Conservation (phyloP, 2,888 invertebrate species). For the Tridacna gigas region DNA sequence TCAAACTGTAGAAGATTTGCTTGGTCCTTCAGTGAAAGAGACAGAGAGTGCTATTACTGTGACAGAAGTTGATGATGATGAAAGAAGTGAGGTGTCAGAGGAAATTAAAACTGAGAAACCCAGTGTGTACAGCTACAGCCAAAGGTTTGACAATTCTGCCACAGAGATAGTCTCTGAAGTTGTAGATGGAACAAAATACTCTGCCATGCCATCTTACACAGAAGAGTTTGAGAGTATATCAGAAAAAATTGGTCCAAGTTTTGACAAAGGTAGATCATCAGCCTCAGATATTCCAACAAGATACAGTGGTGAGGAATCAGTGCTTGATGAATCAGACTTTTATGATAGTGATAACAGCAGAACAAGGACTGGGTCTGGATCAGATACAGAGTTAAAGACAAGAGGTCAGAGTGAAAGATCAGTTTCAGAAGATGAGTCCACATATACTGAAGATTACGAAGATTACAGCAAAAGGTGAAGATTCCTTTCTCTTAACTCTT, state of each 20-base stretch:
- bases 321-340: slow-evolving; percentile 71
- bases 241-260: slow-evolving; percentile 69
- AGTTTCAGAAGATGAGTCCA: slow-evolving; percentile 44
- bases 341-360: slow-evolving; percentile 66
- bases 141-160: slow-evolving; percentile 62
- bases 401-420: slow-evolving; percentile 23
- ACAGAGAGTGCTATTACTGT: slow-evolving; percentile 61
- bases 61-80: slow-evolving; percentile 71
- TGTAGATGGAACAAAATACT: slow-evolving; percentile 56
- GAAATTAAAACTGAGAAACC: slow-evolving; percentile 74
- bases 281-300: slow-evolving; percentile 68
- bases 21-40: slow-evolving; percentile 59
- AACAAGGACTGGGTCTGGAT: slow-evolving; percentile 12
- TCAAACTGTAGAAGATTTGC: slow-evolving; percentile 81
- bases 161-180: slow-evolving; percentile 61
- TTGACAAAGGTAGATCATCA: slow-evolving; percentile 56
- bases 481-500: too few relatives aligned
- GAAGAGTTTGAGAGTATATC: slow-evolving; percentile 79
- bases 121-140: slow-evolving; percentile 58
- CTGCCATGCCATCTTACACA: slow-evolving; percentile 68
- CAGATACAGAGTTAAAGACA: slow-evolving; percentile 25
- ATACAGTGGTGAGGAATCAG: slow-evolving; percentile 72
- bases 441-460: slow-evolving; percentile 54
- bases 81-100: slow-evolving; percentile 55
- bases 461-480: slow-evolving; percentile 55